A percentile compares a stretch with the other conserved stretches of the same genome.
These are phyloP conservation scores for Theodoxus fluviatilis DNA, from an alignment of 2,888 invertebrate genomes.

Conservation along the genomic window DNA sequence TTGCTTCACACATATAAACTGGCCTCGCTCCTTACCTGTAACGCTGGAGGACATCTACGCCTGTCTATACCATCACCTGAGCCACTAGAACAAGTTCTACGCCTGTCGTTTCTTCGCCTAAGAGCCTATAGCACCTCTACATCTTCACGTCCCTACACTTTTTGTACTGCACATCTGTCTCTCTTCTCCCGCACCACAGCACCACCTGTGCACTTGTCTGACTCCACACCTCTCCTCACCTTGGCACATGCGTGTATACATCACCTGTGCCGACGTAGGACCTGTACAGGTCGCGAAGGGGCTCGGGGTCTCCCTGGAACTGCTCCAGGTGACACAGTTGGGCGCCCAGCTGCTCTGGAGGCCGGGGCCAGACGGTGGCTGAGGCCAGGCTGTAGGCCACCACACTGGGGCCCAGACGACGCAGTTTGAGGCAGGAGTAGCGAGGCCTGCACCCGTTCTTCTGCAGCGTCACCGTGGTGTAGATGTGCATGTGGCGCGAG, in stretches of 20 bases:
- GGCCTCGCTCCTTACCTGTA: too few species aligned
- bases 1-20: too few species aligned
- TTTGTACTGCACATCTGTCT: too few species aligned
- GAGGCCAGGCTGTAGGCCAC: conserved; percentile 44
- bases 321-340: conserved; percentile 38
- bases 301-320: conserved; percentile 45
- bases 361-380: conserved; percentile 48
- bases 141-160: too few species aligned
- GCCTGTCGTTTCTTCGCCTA: too few species aligned
- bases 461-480: conserved; percentile 45
- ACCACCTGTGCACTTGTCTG: too few species aligned
- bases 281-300: conserved; percentile 44
- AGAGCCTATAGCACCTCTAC: too few species aligned
- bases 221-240: too few species aligned
- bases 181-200: too few species aligned
- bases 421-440: conserved; percentile 48
- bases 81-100: too few species aligned
- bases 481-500: conserved; percentile 34
- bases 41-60: too few species aligned
- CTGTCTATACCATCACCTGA: not conserved
- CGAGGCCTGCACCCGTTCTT: conserved; percentile 53
- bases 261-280: conserved; percentile 37
- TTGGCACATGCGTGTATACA: too few species aligned
- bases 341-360: conserved; percentile 20
- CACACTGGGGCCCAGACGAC: conserved; percentile 39